Evolutionary conservation across 2,113 vertebrate species (phyloP).

Genomic region (Scomber colias): DNA sequence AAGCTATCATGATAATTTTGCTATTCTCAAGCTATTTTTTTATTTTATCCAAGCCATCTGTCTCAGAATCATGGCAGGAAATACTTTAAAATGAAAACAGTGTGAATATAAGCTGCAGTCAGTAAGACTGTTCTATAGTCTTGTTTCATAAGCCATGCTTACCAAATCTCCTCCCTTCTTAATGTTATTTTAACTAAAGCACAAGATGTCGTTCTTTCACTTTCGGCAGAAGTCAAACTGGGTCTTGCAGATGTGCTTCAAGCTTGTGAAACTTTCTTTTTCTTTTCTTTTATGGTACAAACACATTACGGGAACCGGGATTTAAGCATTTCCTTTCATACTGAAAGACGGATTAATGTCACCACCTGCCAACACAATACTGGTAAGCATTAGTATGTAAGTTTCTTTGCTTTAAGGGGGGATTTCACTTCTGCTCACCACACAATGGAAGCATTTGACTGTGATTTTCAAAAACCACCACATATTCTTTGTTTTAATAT

Average conservation of each 20-base stretch:
- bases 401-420: not conserved
- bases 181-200: constrained; percentile 16
- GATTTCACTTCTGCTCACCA: not conserved
- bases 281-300: not conserved
- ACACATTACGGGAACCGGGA: not conserved
- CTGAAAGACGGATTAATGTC: not conserved
- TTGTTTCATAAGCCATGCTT: not conserved
- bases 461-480: not conserved
- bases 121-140: not conserved
- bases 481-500: not conserved
- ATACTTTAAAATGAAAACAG: not conserved
- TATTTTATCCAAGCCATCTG: not conserved
- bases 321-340: not conserved
- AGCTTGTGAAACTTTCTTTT: not conserved
- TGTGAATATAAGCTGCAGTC: not conserved
- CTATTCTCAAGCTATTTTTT: not conserved
- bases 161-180: not conserved
- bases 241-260: not conserved
- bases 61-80: constrained; percentile 5
- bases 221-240: constrained; percentile 11
- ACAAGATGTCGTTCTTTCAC: constrained; percentile 15
- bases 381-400: not conserved
- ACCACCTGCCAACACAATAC: not conserved
- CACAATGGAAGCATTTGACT: not conserved
- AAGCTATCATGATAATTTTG: not conserved